These are phyloP conservation scores for Pipra filicauda DNA, from an alignment of 2,113 vertebrate species.

Conservation along the genomic window DNA sequence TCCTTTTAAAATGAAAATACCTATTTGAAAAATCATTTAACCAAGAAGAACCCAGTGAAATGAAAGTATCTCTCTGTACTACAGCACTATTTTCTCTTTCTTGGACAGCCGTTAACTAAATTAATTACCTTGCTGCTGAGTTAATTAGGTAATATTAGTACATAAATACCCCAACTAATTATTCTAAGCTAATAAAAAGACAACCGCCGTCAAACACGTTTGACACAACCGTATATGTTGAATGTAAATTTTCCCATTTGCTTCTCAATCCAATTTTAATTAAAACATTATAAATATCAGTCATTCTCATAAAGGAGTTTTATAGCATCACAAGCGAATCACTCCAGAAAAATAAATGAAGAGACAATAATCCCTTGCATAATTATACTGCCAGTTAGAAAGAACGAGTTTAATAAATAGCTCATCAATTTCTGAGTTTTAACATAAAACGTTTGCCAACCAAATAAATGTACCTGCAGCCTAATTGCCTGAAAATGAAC, in stretches of 20 bases:
- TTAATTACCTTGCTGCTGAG: constrained; percentile 62
- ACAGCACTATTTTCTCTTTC: background rate
- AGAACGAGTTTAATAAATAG: constrained; percentile 46
- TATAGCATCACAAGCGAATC: constrained; percentile 43
- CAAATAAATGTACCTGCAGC: constrained; percentile 16
- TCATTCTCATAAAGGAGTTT: constrained; percentile 47
- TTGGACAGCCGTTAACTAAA: constrained; percentile 49
- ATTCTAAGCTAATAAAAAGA: constrained; percentile 67
- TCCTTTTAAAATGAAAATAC: background rate
- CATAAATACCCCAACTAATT: constrained; percentile 73
- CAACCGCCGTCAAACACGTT: constrained; percentile 11
- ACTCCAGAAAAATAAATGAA: constrained; percentile 54
- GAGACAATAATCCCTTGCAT: constrained; percentile 52
- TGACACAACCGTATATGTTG: constrained; percentile 17
- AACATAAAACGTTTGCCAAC: background rate
- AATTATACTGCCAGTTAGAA: constrained; percentile 43
- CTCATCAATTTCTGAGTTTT: constrained; percentile 36
- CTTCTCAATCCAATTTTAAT: constrained; percentile 49
- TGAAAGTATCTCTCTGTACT: constrained; percentile 11
- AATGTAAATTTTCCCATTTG: constrained; percentile 53
- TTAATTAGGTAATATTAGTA: constrained; percentile 73
- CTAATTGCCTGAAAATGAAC: constrained; percentile 53
- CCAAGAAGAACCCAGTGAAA: background rate
- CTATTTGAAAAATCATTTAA: constrained; percentile 16
- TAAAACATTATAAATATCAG: constrained; percentile 58